Base-by-base conservation (phyloP, 2,113 vertebrate species). In the Corythoichthys intestinalis region DNA sequence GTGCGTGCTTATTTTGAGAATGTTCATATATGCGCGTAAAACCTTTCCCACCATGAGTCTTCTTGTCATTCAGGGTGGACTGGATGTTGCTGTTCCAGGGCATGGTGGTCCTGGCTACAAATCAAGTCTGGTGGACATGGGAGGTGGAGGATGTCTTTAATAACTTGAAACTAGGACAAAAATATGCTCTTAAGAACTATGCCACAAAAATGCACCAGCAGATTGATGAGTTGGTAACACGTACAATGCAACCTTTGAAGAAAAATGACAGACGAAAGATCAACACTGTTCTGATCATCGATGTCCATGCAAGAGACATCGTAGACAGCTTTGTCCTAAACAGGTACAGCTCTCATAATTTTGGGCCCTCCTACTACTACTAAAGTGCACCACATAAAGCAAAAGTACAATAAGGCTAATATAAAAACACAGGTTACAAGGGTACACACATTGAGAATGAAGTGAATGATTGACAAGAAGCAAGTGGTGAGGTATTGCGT, bases 121-220 rank as follows among this genome's bases (percentile, higher is more conserved):
- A 90, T 78, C 96, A 99, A 86, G 94, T 98, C 72, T 99, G 97
- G 97, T 99, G 97, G 97, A 99, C 97, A 4, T 98, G 95, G 95
- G 93, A 98, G 73, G 95, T 99, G 10, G 97, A 99, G 59, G 94
- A 99, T 0, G 91, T 97, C 50, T 98, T 99, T 82, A 71, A 49
- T 9, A 93, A 91, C 59, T 84, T 96, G 64, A 90, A 92, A 74
- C 78, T 82, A 0, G 97, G 97, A 53, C 92, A 95, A 59, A 98
- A 96, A 71, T 89, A 93, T 46, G 97, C 95, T 0, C 84, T 99
- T 85, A 98, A 93, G 79, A 67, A 81, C 77, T 96, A 93, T 0
- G 94, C 95, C 66, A 89, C 87, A 83, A 94, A 93, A 79, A 94
- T 99, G 93, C 96, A 97, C 70, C 66, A 49, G 63, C 97, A 98